Conservation (phyloP, 2,113 vertebrate species). For the Platycercus adscitus region DNA sequence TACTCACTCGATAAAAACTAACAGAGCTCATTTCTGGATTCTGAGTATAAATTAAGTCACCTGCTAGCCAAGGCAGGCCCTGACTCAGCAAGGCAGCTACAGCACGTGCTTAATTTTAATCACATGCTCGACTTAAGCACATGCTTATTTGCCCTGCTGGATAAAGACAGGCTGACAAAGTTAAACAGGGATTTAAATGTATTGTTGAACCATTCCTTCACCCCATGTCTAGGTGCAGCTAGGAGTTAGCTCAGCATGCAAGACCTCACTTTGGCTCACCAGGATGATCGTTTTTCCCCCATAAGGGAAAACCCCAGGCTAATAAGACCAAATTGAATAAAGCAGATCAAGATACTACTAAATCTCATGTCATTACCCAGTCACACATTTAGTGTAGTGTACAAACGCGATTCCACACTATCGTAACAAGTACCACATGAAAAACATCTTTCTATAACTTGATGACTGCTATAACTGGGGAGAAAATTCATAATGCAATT, state of each 20-base stretch:
- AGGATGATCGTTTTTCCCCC: neutral
- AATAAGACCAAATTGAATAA: neutral
- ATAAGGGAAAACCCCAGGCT: neutral
- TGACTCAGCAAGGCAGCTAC: constrained; percentile 19
- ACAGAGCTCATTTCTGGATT: constrained; percentile 1
- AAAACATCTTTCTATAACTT: constrained; percentile 12
- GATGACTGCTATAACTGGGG: constrained; percentile 24
- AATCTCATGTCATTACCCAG: neutral
- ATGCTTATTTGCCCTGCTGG: neutral
- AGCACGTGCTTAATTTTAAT: neutral
- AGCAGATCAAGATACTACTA: neutral
- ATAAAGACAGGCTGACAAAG: neutral
- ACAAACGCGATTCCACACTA: rapidly evolving
- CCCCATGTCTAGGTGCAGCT: neutral
- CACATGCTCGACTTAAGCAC: neutral
- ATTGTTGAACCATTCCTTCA: neutral
- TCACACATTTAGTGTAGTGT: neutral
- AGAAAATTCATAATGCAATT: constrained; percentile 34
- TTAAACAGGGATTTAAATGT: neutral
- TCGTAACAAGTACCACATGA: neutral
- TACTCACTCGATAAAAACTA: constrained; percentile 1
- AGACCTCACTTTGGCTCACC: neutral
- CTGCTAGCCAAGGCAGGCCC: neutral
- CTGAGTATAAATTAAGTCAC: neutral
- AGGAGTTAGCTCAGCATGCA: neutral